Conservation (phyloP, 2,797 vertebrate species). For the Pyrocephalus nanus region DNA sequence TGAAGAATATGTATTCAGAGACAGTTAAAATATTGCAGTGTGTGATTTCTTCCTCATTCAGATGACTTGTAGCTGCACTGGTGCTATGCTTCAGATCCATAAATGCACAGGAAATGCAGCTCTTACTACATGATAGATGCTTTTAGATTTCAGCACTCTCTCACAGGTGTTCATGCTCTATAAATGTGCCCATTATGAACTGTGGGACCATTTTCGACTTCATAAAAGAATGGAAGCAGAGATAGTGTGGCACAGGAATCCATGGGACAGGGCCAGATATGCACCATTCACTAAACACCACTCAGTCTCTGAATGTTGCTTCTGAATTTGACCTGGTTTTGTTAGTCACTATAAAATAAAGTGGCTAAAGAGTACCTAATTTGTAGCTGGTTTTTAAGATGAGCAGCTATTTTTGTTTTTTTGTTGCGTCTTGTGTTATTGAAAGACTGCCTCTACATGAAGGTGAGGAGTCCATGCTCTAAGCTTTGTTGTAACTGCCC, state of each 20-base stretch:
- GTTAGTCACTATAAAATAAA: background rate
- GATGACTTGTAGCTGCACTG: background rate
- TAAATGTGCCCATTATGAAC: background rate
- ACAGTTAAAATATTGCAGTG: background rate
- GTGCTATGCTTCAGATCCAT: background rate
- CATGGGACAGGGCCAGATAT: accelerated
- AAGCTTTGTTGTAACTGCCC: background rate
- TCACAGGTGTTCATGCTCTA: background rate
- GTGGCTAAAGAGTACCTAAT: background rate
- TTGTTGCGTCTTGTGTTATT: background rate
- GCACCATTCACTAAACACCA: background rate
- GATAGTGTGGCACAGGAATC: background rate
- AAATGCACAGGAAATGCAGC: background rate
- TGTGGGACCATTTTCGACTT: background rate
- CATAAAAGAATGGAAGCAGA: background rate
- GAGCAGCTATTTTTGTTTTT: background rate
- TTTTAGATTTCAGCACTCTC: background rate
- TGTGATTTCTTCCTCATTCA: background rate
- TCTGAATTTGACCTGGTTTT: background rate
- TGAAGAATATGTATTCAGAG: background rate
- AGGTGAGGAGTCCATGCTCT: background rate
- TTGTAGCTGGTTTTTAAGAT: background rate
- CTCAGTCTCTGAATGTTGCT: background rate
- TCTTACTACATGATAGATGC: background rate
- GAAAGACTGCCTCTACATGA: background rate